A percentile compares a stretch with the other conserved stretches of the same genome.
These are phyloP conservation scores for Tetramorium alpestre DNA, from an alignment of 1,140 invertebrate genomes.

Conservation along the genomic window DNA sequence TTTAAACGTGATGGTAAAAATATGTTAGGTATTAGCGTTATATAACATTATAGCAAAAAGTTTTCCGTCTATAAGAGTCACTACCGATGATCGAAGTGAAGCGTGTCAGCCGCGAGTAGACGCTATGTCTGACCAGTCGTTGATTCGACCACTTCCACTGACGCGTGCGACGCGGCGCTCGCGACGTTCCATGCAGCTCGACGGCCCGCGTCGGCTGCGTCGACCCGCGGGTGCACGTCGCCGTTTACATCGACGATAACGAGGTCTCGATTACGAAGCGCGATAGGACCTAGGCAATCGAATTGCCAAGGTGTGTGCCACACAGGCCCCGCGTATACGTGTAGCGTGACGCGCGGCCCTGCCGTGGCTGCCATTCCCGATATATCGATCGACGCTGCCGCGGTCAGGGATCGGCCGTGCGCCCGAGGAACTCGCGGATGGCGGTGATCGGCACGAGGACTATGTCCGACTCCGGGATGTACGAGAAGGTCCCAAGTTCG, in stretches of 20 bases:
- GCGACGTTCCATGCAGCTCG: slow-evolving; percentile 21
- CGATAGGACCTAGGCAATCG: slow-evolving; percentile 48
- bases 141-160: slow-evolving; percentile 47
- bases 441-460: slow-evolving; percentile 59
- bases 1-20: not conserved
- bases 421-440: slow-evolving; percentile 45
- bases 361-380: slow-evolving; percentile 66
- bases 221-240: not conserved
- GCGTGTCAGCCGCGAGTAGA: not conserved
- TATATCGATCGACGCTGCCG: slow-evolving; percentile 70
- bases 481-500: not conserved
- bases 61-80: not conserved
- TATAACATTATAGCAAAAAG: not conserved
- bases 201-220: not conserved
- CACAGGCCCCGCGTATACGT: not conserved
- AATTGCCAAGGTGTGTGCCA: slow-evolving; percentile 38
- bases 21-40: not conserved
- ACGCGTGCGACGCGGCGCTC: slow-evolving; percentile 32
- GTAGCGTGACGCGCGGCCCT: slow-evolving; percentile 70
- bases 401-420: slow-evolving; percentile 69
- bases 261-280: slow-evolving; percentile 45
- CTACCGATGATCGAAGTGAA: not conserved
- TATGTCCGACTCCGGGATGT: not conserved
- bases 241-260: slow-evolving; percentile 45
- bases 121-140: slow-evolving; percentile 34